phyloP scores from a whole-genome alignment of 2,113 vertebrate genomes.

The Poeciliopsis prolifica region DNA sequence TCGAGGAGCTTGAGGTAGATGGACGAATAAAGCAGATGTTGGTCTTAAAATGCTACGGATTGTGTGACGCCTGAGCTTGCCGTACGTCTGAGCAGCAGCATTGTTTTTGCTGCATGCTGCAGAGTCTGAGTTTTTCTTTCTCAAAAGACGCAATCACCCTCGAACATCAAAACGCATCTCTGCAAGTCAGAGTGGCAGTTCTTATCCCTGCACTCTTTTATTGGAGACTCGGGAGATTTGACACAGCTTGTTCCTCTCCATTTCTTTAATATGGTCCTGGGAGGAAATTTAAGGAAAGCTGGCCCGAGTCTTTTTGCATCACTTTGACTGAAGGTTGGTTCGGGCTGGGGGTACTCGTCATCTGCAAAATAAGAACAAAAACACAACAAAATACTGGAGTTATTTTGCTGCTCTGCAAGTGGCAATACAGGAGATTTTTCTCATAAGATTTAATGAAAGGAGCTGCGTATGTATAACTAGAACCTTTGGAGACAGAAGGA shows the following conservation, averaged over 20 bases:
- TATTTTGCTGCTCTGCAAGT: constrained; percentile 6
- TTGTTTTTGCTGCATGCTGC: constrained; percentile 31
- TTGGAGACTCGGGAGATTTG: constrained; percentile 62
- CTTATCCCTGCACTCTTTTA: constrained; percentile 56
- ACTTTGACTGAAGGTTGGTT: constrained; percentile 36
- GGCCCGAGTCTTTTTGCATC: constrained; percentile 14
- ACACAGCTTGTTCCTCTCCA: constrained; percentile 48
- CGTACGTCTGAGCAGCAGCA: constrained; percentile 54
- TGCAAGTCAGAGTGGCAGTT: constrained; percentile 62
- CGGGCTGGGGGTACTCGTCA: constrained; percentile 13
- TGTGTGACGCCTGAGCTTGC: constrained; percentile 24
- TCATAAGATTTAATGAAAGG: constrained; percentile 6
- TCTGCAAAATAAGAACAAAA: constrained; percentile 12
- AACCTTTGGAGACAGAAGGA: too few species aligned
- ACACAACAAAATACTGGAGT: background rate
- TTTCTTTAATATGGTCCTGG: constrained; percentile 56
- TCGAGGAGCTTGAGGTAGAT: constrained; percentile 22
- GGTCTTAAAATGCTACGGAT: constrained; percentile 39
- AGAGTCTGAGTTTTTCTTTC: constrained; percentile 37
- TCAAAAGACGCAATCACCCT: constrained; percentile 6
- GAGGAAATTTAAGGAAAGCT: constrained; percentile 56
- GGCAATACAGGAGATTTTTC: constrained; percentile 13
- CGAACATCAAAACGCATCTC: constrained; percentile 69
- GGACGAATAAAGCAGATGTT: constrained; percentile 36
- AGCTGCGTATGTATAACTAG: background rate